These are phyloP conservation scores for Chelon labrosus DNA, from an alignment of 2,797 vertebrate species.

Conservation along the genomic window DNA sequence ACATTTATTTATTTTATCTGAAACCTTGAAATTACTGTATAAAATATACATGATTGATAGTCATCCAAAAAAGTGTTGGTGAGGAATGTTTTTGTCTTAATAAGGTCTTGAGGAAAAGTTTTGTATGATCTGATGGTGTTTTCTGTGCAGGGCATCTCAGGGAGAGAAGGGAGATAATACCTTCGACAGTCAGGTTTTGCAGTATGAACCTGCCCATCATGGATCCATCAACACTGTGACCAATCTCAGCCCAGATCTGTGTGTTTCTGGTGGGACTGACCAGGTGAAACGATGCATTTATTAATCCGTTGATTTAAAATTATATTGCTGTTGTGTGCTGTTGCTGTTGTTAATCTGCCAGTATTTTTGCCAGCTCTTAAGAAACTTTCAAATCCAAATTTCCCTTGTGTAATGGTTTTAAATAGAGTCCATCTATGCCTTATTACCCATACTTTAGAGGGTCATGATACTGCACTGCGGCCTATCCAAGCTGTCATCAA, in stretches of 20 bases:
- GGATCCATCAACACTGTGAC: conserved; percentile 88
- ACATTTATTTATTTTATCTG: neutral
- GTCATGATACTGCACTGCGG: too few relatives aligned
- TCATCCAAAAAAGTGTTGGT: too few relatives aligned
- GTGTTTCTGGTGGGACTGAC: conserved; percentile 93
- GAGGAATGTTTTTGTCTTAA: too few relatives aligned
- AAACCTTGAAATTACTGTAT: neutral
- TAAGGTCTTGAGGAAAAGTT: too few relatives aligned
- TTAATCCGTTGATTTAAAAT: neutral
- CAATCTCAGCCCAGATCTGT: conserved; percentile 88
- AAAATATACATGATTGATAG: neutral
- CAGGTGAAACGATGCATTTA: conserved; percentile 71
- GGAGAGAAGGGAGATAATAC: conserved; percentile 73
- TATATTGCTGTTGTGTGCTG: neutral
- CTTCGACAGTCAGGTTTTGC: conserved; percentile 68
- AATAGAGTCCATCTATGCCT: neutral
- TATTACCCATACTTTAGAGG: too few relatives aligned
- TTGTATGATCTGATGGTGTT: conserved; percentile 7
- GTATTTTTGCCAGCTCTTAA: neutral
- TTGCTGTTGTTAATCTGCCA: neutral
- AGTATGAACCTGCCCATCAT: conserved; percentile 86
- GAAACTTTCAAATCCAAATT: conserved; percentile 9
- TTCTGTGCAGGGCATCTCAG: conserved; percentile 78
- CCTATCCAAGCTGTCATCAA: too few relatives aligned
- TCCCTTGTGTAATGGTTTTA: neutral